Conservation (phyloP, 2,888 invertebrate species). For the Gymnocheta viridis region DNA sequence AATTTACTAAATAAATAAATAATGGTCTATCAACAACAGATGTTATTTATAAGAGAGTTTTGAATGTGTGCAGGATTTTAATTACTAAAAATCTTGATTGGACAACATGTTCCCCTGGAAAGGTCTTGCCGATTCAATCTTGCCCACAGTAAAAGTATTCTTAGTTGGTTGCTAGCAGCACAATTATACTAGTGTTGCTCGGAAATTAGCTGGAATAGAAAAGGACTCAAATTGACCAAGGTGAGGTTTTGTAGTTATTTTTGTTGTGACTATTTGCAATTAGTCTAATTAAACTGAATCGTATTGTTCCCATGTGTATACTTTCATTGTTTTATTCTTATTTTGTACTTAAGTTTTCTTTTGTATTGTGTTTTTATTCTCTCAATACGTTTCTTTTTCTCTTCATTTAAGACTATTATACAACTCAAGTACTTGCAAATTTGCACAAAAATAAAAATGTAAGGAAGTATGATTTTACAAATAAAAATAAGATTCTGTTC, state of each 20-base stretch:
- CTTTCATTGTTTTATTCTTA: neutral
- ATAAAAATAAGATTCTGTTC: conserved; percentile 18
- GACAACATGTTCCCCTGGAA: too few relatives aligned
- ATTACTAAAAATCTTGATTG: too few relatives aligned
- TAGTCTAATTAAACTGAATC: conserved; percentile 65
- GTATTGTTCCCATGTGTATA: conserved; percentile 53
- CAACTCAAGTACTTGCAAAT: neutral
- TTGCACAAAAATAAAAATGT: neutral
- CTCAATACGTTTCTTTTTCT: neutral
- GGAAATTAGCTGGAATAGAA: neutral
- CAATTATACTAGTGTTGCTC: neutral
- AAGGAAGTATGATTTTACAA: neutral
- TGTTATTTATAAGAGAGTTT: too few relatives aligned
- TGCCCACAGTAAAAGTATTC: neutral
- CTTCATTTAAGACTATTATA: neutral
- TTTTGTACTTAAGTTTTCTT: neutral
- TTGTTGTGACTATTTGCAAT: conserved; percentile 50
- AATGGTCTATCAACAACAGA: too few relatives aligned
- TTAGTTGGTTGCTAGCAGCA: neutral
- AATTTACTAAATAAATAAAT: too few relatives aligned
- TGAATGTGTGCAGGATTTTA: too few relatives aligned
- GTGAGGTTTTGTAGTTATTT: neutral
- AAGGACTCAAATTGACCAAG: neutral
- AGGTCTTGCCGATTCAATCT: too few relatives aligned
- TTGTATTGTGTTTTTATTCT: neutral